phyloP scores from a whole-genome alignment of 2,113 vertebrate species.

The Pelmatolapia mariae region DNA sequence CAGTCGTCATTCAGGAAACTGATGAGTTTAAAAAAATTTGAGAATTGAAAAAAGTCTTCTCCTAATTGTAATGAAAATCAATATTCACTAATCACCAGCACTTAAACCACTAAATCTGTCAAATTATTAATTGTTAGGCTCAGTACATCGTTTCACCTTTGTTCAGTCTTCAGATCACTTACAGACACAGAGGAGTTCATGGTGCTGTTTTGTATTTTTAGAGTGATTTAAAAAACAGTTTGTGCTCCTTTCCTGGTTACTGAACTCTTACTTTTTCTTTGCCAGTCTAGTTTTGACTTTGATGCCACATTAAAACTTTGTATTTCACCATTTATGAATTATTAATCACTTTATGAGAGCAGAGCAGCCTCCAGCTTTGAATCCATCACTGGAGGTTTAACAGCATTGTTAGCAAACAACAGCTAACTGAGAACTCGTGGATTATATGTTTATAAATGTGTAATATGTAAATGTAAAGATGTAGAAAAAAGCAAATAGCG shows the following conservation, averaged over 20 bases:
- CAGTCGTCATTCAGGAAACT: fast-evolving
- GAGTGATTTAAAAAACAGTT: too few species aligned
- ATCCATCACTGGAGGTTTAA: not conserved
- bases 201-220: too few species aligned
- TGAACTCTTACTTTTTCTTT: too few species aligned
- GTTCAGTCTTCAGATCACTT: too few species aligned
- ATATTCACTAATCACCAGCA: fast-evolving
- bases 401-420: fast-evolving
- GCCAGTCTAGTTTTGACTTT: not conserved
- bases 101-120: too few species aligned
- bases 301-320: fast-evolving
- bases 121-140: fast-evolving
- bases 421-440: fast-evolving
- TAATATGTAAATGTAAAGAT: not conserved
- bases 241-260: too few species aligned
- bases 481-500: fast-evolving
- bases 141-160: too few species aligned
- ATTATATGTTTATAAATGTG: fast-evolving
- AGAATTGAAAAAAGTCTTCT: fast-evolving
- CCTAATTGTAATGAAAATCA: fast-evolving
- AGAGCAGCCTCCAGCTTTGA: not conserved
- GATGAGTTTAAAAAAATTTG: too few species aligned
- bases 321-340: not conserved
- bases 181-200: too few species aligned
- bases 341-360: fast-evolving